Evolutionary conservation across 2,113 vertebrate genomes (phyloP).

Genomic region (Natator depressus): DNA sequence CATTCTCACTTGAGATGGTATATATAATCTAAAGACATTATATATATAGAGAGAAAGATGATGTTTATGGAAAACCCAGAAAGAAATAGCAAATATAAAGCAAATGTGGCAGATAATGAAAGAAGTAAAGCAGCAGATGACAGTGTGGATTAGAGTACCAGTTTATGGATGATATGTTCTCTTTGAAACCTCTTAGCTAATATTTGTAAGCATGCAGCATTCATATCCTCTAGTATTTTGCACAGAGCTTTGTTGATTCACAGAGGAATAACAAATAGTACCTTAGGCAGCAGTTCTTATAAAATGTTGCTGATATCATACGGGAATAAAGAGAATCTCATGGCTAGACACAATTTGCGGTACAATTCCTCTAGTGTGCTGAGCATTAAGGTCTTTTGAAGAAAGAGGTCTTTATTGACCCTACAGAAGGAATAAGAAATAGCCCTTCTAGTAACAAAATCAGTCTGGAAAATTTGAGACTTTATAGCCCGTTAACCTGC

Average conservation of each 20-base stretch:
- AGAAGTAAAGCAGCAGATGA: conserved; percentile 24
- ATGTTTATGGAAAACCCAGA: conserved; percentile 2
- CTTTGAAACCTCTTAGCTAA: conserved; percentile 43
- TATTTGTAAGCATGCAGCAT: conserved; percentile 64
- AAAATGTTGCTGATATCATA: conserved; percentile 49
- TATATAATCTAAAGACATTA: not conserved
- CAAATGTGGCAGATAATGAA: conserved; percentile 43
- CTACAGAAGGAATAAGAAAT: conserved; percentile 33
- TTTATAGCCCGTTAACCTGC: conserved; percentile 76
- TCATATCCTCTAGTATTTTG: conserved; percentile 30
- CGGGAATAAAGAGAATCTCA: conserved; percentile 57
- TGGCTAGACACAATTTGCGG: conserved; percentile 57
- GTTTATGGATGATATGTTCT: conserved; percentile 21
- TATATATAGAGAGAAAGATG: not conserved
- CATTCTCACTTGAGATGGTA: not conserved
- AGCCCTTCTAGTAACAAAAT: conserved; percentile 63
- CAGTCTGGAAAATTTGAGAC: conserved; percentile 75
- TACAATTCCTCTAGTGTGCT: not conserved
- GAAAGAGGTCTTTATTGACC: conserved; percentile 33
- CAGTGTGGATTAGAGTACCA: not conserved
- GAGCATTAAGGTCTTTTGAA: conserved; percentile 44
- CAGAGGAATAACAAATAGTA: conserved; percentile 58
- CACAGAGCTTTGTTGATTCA: conserved; percentile 69
- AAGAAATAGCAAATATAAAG: conserved; percentile 13
- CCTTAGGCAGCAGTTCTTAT: conserved; percentile 45